A percentile compares a stretch with the other conserved stretches of the same genome.
These are phyloP conservation scores for Sorex maritimensis DNA, from an alignment of 2,797 vertebrate genomes.

Conservation along the genomic window DNA sequence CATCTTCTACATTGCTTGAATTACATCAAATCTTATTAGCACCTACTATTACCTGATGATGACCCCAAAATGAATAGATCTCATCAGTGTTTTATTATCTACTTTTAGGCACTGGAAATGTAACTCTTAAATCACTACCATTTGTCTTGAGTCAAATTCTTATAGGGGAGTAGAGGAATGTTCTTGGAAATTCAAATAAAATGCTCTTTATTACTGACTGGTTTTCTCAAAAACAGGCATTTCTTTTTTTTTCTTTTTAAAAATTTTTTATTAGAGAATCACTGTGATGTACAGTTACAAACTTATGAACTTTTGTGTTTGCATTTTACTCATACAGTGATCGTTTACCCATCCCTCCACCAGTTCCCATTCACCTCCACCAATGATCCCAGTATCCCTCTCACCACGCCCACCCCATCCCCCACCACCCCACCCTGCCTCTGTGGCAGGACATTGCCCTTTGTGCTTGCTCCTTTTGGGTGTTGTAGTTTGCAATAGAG, in stretches of 20 bases:
- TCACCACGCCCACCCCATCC: too few relatives aligned
- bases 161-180: slow-evolving; percentile 15
- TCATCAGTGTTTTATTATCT: slow-evolving; percentile 79
- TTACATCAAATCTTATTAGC: slow-evolving; percentile 63
- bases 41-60: slow-evolving; percentile 70
- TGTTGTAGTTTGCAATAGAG: too few relatives aligned
- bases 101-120: slow-evolving; percentile 58
- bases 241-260: neutral
- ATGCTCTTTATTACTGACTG: neutral
- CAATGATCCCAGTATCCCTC: too few relatives aligned
- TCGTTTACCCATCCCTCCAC: too few relatives aligned
- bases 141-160: slow-evolving; percentile 61
- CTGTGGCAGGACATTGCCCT: too few relatives aligned
- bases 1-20: slow-evolving; percentile 59
- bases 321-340: too few relatives aligned
- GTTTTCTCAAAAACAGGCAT: slow-evolving; percentile 57
- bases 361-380: too few relatives aligned
- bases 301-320: too few relatives aligned
- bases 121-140: slow-evolving; percentile 70
- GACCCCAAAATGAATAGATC: slow-evolving; percentile 64
- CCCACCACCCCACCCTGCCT: too few relatives aligned
- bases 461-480: too few relatives aligned
- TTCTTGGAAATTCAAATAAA: slow-evolving; percentile 72
- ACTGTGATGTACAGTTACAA: too few relatives aligned
- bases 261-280: too few relatives aligned